Evolutionary conservation across 2,113 vertebrate species (phyloP).

Genomic region (Sinocyclocheilus anshuiensis): DNA sequence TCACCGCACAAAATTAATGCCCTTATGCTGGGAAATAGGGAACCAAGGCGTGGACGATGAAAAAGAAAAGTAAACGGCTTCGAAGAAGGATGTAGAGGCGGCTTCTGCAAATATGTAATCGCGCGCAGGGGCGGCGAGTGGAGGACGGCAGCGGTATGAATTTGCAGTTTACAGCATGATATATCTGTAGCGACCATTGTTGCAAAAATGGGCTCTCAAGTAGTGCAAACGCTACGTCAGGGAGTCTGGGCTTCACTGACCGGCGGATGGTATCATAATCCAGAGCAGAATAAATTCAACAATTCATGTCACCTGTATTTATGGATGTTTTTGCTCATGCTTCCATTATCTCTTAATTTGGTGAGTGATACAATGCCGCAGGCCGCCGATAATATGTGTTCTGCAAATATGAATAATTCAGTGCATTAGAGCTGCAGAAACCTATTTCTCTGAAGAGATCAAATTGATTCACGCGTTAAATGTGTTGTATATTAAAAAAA

Average conservation of each 20-base stretch:
- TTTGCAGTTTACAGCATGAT: conserved; percentile 54
- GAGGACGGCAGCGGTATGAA: conserved; percentile 54
- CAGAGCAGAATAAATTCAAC: conserved; percentile 93
- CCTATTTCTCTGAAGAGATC: neutral
- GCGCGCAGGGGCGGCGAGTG: conserved; percentile 31
- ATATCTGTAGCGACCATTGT: conserved; percentile 67
- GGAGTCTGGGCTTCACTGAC: conserved; percentile 95
- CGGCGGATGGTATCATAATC: conserved; percentile 95
- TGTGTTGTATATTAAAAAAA: neutral
- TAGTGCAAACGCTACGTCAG: conserved; percentile 88
- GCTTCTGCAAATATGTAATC: conserved; percentile 51
- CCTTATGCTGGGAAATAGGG: conserved; percentile 20
- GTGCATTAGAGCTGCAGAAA: conserved; percentile 12
- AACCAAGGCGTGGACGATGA: conserved; percentile 27
- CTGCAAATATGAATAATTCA: neutral
- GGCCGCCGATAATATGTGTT: conserved; percentile 1
- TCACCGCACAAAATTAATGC: neutral
- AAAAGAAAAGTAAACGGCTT: conserved; percentile 36
- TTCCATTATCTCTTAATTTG: conserved; percentile 92
- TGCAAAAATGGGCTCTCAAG: conserved; percentile 85
- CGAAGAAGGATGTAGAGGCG: neutral
- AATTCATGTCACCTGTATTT: conserved; percentile 95
- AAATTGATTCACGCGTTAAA: neutral
- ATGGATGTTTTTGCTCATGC: conserved; percentile 91
- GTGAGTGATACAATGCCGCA: conserved; percentile 75